These are phyloP conservation scores for Drosophila trapezifrons DNA, from an alignment of 1,140 invertebrate genomes.

Conservation along the genomic window DNA sequence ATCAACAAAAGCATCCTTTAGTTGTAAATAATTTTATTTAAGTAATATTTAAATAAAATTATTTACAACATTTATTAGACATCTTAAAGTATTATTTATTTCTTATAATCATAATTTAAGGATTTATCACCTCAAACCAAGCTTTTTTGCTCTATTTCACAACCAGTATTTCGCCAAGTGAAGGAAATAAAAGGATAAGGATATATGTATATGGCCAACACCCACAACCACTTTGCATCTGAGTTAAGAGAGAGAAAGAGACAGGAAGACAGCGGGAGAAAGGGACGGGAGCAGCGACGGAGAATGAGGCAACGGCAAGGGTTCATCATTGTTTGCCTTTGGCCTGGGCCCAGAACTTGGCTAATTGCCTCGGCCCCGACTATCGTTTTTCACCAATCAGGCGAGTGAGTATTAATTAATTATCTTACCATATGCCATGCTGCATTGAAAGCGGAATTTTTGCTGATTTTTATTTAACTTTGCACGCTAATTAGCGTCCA, in stretches of 20 bases:
- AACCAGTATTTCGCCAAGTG: background rate
- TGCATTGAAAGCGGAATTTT: slow-evolving; percentile 66
- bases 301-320: slow-evolving; percentile 27
- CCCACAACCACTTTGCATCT: slow-evolving; percentile 37
- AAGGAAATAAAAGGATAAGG: slow-evolving; percentile 41
- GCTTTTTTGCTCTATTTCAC: background rate
- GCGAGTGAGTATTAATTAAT: slow-evolving; percentile 70
- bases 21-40: too few relatives aligned
- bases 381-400: slow-evolving; percentile 67
- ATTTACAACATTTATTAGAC: too few relatives aligned
- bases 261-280: background rate
- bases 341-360: slow-evolving; percentile 49
- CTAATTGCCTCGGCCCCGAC: slow-evolving; percentile 64
- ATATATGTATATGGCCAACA: slow-evolving; percentile 12
- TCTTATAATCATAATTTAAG: background rate
- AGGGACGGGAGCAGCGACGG: background rate
- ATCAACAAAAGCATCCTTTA: too few relatives aligned
- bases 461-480: slow-evolving; percentile 71
- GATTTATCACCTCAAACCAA: too few relatives aligned
- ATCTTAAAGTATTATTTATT: too few relatives aligned
- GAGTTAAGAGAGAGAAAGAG: background rate
- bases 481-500: slow-evolving; percentile 64
- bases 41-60: too few relatives aligned
- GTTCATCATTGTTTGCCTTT: slow-evolving; percentile 57
- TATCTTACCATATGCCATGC: slow-evolving; percentile 70